These are phyloP conservation scores for Trissoscelio sp. DNA, from an alignment of 2,888 invertebrate genomes.

Conservation along the genomic window DNA sequence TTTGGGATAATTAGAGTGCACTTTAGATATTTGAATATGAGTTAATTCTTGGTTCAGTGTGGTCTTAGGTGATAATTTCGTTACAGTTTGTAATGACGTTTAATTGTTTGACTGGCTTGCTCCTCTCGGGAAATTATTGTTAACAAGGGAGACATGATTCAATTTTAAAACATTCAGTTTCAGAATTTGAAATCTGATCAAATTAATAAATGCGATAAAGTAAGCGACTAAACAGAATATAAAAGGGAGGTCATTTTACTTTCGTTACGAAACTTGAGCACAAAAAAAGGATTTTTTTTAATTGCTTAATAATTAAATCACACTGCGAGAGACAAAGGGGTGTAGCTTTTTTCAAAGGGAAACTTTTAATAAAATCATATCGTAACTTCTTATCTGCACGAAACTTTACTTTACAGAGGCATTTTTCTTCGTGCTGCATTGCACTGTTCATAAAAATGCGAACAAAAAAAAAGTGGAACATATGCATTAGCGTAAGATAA, in stretches of 20 bases:
- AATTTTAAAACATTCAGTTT: not conserved
- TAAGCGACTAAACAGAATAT: no score
- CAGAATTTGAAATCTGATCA: not conserved
- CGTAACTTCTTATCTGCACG: conserved; percentile 34
- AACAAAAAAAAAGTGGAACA: not conserved
- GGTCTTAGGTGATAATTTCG: conserved; percentile 23
- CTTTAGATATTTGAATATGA: conserved; percentile 11
- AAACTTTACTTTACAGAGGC: conserved; percentile 25
- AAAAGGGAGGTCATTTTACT: not conserved
- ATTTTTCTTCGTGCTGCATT: conserved; percentile 35
- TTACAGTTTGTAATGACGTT: conserved; percentile 25
- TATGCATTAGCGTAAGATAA: not conserved
- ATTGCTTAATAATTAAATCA: conserved; percentile 23
- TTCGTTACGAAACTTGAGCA: not conserved
- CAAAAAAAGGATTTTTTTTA: not conserved
- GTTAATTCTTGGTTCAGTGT: not conserved
- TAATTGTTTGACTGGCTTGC: conserved; percentile 18
- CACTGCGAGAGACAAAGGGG: not conserved
- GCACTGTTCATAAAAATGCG: conserved; percentile 30
- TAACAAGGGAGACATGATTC: not conserved
- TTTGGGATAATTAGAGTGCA: conserved; percentile 18
- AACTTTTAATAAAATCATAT: conserved; percentile 48
- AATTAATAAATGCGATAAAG: not conserved
- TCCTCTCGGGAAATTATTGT: conserved; percentile 4
- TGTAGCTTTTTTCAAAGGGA: conserved; percentile 19